Base-by-base conservation (phyloP, 2,113 vertebrate species). In the Cichladusa arquata region DNA sequence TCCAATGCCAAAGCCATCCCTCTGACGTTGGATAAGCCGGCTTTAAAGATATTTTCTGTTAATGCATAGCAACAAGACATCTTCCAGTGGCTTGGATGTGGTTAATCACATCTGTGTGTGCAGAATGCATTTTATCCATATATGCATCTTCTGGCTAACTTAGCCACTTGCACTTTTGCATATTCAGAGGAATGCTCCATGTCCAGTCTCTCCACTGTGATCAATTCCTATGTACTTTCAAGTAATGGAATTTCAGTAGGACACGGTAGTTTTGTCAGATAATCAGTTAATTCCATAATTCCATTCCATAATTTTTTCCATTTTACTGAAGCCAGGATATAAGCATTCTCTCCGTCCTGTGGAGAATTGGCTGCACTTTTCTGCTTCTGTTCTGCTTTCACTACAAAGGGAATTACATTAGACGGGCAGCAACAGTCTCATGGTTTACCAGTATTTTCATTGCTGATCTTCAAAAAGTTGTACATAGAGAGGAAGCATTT, bases 361-460 rank as follows among this genome's bases (percentile, higher is more conserved):
- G 31, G 56, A 82, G 80, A 89, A 74, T 0, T 57, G 44, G 40
- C 45, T 91, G 65, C 19, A 69, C 61, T 81, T 67, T 93, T 76
- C 86, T 89, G 53, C 45, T 91, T 79, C 77, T 93, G 73, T 78
- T 92, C 65, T 71, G 51, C 73, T 54, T 87, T 92, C 86, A 57
- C 77, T 72, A 85, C 84, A 87, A 87, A 94, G 40, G 36, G 81
- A 93, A 93, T 86, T 84, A 76, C 65, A 89, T 91, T 76, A 91
- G 48, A 76, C 81, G 76, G 70, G 73, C 78, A 95, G 73, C 56
- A 74, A 54, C 28, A 53, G 26, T 54, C 78, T 90, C 87, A 81
- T 70, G 58, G 70, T 42, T 88, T 92, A 62, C 91, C 85, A 91
- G 91, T 48, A 89, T 88, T 82, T 92, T 57, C 73, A 76, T 54